Percentiles rank a stretch among this genome's conserved stretches.
These are phyloP conservation scores for Ephialtes manifestator DNA, from an alignment of 2,888 invertebrate genomes.

Conservation along the genomic window DNA sequence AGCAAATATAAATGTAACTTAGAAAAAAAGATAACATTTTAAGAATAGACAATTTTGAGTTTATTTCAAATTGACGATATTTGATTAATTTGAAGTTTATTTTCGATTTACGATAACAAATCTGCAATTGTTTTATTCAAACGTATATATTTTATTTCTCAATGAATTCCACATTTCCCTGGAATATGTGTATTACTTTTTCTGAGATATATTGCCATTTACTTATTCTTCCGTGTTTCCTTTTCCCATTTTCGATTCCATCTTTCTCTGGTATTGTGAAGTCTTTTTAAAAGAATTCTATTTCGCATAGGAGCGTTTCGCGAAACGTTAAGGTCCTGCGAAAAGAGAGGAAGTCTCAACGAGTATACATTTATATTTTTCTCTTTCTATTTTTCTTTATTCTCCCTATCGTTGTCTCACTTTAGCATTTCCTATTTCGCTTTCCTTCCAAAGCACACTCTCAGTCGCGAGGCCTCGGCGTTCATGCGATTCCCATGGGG, in stretches of 20 bases:
- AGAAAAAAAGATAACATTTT: too few species aligned
- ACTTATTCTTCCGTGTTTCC: conserved; percentile 27
- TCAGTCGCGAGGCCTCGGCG: conserved; percentile 23
- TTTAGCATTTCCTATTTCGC: conserved; percentile 22
- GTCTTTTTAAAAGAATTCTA: conserved; percentile 56
- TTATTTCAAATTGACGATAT: neutral
- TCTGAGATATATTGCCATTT: conserved; percentile 42
- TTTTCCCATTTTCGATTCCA: conserved; percentile 35
- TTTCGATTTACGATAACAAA: neutral
- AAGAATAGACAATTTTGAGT: neutral
- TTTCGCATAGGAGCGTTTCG: conserved; percentile 47
- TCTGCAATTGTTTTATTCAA: neutral
- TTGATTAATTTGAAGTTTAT: neutral
- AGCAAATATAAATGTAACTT: too few species aligned
- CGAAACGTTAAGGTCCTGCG: conserved; percentile 51
- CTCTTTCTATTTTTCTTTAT: conserved; percentile 9
- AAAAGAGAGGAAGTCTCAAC: conserved; percentile 48
- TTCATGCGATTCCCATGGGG: conserved; percentile 54
- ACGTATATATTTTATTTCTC: neutral
- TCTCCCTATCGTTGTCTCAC: conserved; percentile 28
- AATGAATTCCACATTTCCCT: neutral
- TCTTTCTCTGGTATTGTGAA: conserved; percentile 23
- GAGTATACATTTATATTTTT: conserved; percentile 23
- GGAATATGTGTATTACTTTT: conserved; percentile 32
- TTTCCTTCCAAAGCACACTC: conserved; percentile 13